A percentile compares a stretch with the other conserved stretches of the same genome.
Evolutionary conservation across 2,113 vertebrate genomes (phyloP).

Genomic region (Chionis minor): DNA sequence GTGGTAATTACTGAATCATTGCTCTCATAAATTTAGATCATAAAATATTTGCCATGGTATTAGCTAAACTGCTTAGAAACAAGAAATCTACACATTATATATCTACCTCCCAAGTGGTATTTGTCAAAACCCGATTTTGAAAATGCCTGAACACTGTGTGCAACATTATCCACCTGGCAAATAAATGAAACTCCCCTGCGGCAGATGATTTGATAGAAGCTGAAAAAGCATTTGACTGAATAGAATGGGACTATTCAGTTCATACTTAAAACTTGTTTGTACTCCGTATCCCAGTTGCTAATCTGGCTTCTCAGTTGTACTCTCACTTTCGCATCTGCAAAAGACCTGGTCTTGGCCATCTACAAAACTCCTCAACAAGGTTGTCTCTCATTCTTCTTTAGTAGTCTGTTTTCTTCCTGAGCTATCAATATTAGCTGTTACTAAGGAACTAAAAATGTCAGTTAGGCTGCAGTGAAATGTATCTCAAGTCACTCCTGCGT

Average conservation of each 20-base stretch:
- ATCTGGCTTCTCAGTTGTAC: slow-evolving; percentile 40
- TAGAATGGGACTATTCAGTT: slow-evolving; percentile 55
- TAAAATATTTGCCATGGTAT: slow-evolving; percentile 24
- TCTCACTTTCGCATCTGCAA: slow-evolving; percentile 9
- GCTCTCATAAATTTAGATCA: slow-evolving; percentile 19
- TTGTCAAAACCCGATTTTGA: slow-evolving; percentile 52
- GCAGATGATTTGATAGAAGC: slow-evolving; percentile 57
- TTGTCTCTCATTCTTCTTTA: neutral
- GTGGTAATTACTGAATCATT: neutral
- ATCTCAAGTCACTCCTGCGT: neutral
- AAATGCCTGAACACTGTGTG: slow-evolving; percentile 25
- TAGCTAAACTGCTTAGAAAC: neutral
- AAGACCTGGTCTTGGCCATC: neutral
- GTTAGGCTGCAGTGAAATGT: neutral
- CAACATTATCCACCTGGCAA: slow-evolving; percentile 65
- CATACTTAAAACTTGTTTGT: slow-evolving; percentile 20
- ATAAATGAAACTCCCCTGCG: slow-evolving; percentile 27
- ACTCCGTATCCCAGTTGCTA: neutral
- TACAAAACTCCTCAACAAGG: neutral
- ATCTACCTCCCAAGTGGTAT: slow-evolving; percentile 49
- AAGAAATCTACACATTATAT: neutral
- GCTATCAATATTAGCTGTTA: neutral
- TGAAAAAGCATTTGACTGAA: slow-evolving; percentile 51
- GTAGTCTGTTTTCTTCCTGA: neutral
- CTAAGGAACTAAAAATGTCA: neutral